Base-by-base conservation (phyloP, 2,888 invertebrate genomes). In the Campoletis raptor region DNA sequence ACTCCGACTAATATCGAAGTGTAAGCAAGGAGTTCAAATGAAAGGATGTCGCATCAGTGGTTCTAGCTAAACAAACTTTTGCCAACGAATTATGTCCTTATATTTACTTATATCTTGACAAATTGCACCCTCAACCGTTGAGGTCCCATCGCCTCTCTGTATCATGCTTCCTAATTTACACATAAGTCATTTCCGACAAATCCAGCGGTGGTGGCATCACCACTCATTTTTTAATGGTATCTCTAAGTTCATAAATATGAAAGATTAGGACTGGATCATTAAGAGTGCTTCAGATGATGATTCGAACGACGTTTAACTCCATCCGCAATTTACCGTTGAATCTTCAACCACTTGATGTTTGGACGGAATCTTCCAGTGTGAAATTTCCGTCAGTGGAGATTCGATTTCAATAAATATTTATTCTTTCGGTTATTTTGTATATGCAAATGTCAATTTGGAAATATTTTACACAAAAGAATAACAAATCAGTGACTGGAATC, bases 41-140 rank as follows among this genome's bases (percentile, higher is more conserved):
- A 93, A 93, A 93, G 92, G 93, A 93, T 90, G 92, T 90, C 91
- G 92, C 90, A 90, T 90, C 91, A 90, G 89, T 92, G 91, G 89
- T 89, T 93, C 91, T 91, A 89, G 89, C 90, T 93, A 92, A 93
- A 93, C 92, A 94, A 93, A 93, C 94, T 93, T 90, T 48, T 7
- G 64, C 45, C 84, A 79, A 84, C 87, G 91, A 90, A 88, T 91
- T 92, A 91, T 92, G 89, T 90, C 81, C 74, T 78, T 89, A 78
- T 93, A 89, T 94, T 93, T 93, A 91, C 93, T 91, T 93, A 93
- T 91, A 93, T 92, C 93, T 92, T 92, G 92, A 90, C 92, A 92
- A 93, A 93, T 93, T 93, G 92, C 92, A 93, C 92, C 90, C 81
- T 48, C 79, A 57, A 57, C 70, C 45, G 21, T 52, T 64, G 61